Evolutionary conservation across 2,888 invertebrate genomes (phyloP).

Genomic region (Apotomis capreana): DNA sequence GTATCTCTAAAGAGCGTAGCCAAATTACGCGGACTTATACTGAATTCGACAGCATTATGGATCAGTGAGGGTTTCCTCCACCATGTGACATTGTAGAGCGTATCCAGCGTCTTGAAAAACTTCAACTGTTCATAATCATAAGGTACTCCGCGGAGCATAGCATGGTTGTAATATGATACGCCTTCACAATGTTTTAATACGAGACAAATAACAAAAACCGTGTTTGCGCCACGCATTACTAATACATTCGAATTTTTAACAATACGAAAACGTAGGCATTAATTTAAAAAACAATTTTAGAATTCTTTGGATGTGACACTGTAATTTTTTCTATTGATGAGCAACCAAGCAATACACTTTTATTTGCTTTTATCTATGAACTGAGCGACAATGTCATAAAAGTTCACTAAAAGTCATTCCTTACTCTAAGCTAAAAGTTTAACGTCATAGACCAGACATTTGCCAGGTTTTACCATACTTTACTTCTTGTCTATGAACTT

Average conservation of each 20-base stretch:
- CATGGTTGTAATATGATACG: conserved; percentile 60
- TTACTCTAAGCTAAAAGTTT: too few species aligned
- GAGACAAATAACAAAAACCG: background rate
- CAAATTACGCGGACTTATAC: conserved; percentile 57
- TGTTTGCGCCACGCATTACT: background rate
- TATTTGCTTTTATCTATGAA: too few species aligned
- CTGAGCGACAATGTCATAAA: too few species aligned
- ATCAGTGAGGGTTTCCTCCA: conserved; percentile 63
- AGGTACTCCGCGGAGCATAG: conserved; percentile 64
- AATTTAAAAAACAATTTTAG: too few species aligned
- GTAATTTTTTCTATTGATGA: too few species aligned
- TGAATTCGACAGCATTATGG: conserved; percentile 62
- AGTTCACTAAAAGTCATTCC: too few species aligned
- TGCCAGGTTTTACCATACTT: too few species aligned
- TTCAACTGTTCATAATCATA: conserved; percentile 53
- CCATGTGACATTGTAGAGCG: conserved; percentile 54
- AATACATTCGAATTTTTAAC: background rate
- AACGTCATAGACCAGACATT: too few species aligned
- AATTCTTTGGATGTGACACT: too few species aligned
- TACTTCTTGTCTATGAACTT: too few species aligned
- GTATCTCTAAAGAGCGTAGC: conserved; percentile 52
- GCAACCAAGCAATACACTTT: too few species aligned
- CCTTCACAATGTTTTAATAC: background rate
- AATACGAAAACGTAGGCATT: too few species aligned
- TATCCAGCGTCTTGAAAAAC: conserved; percentile 57